These are phyloP conservation scores for Leucoraja ocellata DNA, from an alignment of 2,797 vertebrate genomes.

Conservation along the genomic window DNA sequence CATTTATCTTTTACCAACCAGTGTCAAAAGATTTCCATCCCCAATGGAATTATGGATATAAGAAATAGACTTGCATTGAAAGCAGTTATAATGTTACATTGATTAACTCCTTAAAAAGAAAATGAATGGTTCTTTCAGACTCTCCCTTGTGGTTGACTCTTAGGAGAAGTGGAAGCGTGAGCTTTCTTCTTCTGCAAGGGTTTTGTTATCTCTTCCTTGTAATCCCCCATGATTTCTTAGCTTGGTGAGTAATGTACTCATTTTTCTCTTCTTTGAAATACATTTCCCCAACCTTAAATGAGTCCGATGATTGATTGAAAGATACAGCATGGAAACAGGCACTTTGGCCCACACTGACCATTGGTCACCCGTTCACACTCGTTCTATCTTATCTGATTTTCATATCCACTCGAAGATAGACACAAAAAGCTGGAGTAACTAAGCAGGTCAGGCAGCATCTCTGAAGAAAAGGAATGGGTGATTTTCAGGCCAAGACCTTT, in stretches of 20 bases:
- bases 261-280: neutral
- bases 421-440: too few species aligned
- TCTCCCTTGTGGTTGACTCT: neutral
- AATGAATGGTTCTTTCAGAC: neutral
- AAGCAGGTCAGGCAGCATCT: too few species aligned
- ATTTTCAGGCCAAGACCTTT: too few species aligned
- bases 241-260: neutral
- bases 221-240: neutral
- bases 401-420: too few species aligned
- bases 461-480: too few species aligned
- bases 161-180: neutral
- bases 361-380: too few species aligned
- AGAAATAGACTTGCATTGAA: neutral
- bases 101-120: neutral
- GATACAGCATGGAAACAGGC: too few species aligned
- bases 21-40: neutral
- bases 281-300: neutral
- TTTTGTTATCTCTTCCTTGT: neutral
- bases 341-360: too few species aligned
- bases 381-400: too few species aligned
- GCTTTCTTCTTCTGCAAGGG: neutral
- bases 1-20: neutral
- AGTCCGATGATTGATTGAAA: neutral
- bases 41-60: neutral
- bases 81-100: slow-evolving; percentile 8